These are phyloP conservation scores for Ormyrus labotus DNA, from an alignment of 2,888 invertebrate genomes.

Conservation along the genomic window DNA sequence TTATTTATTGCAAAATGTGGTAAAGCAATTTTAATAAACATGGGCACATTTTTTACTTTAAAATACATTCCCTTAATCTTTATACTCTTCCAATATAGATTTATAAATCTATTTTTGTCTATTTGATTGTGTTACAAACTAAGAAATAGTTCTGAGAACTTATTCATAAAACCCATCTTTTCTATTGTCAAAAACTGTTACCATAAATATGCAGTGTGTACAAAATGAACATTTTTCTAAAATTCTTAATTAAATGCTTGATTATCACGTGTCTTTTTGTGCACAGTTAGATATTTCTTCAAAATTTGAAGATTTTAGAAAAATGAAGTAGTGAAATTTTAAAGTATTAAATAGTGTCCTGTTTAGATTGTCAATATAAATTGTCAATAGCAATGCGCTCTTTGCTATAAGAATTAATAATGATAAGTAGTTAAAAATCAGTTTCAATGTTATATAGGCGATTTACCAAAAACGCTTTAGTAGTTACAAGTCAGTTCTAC, in stretches of 20 bases:
- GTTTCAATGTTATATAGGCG: conserved; percentile 36
- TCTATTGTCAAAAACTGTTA: neutral
- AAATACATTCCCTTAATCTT: conserved; percentile 12
- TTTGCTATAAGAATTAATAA: conserved; percentile 32
- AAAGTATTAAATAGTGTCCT: conserved; percentile 42
- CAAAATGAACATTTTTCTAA: neutral
- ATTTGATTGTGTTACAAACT: too few relatives aligned
- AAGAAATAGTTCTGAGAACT: too few relatives aligned
- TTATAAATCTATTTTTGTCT: too few relatives aligned
- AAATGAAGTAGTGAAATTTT: conserved; percentile 14
- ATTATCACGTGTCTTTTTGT: neutral
- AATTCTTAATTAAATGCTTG: neutral
- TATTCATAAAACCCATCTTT: too few relatives aligned
- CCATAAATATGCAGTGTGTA: neutral
- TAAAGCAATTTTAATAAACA: conserved; percentile 36
- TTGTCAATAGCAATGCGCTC: conserved; percentile 46
- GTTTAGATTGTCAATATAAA: conserved; percentile 51
- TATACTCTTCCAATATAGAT: too few relatives aligned
- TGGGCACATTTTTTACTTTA: conserved; percentile 35
- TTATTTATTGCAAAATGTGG: conserved; percentile 19
- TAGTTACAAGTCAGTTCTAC: conserved; percentile 48
- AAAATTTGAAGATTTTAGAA: neutral
- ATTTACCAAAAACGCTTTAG: conserved; percentile 55
- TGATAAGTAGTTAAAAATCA: conserved; percentile 38
- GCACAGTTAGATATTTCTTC: too few relatives aligned